These are phyloP conservation scores for Drosophila funebris DNA, from an alignment of 1,140 invertebrate species.

Conservation along the genomic window DNA sequence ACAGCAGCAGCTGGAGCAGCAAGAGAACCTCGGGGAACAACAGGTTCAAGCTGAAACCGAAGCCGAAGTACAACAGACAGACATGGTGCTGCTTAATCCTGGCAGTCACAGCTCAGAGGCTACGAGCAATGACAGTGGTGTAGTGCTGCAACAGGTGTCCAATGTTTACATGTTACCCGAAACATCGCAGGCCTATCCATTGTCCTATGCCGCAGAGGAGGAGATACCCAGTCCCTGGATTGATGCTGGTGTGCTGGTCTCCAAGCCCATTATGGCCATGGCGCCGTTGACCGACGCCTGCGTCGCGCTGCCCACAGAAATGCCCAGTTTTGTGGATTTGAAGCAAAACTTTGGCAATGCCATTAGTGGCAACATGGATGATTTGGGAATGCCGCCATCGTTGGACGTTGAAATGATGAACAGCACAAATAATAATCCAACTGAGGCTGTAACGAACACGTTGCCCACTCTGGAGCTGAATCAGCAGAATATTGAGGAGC, in stretches of 20 bases:
- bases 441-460: not conserved
- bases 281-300: constrained; percentile 78
- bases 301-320: constrained; percentile 87
- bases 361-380: constrained; percentile 51
- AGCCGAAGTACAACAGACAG: constrained; percentile 23
- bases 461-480: constrained; percentile 63
- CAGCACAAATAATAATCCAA: not conserved
- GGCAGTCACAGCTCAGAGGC: constrained; percentile 56
- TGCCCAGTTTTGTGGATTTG: constrained; percentile 88
- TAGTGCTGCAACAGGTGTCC: constrained; percentile 49
- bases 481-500: constrained; percentile 72
- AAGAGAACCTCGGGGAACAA: constrained; percentile 11
- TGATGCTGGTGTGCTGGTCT: constrained; percentile 87
- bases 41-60: not conserved
- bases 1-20: constrained; percentile 10
- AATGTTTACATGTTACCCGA: constrained; percentile 71
- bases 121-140: constrained; percentile 65
- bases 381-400: constrained; percentile 7
- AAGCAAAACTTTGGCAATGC: constrained; percentile 62
- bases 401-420: constrained; percentile 50
- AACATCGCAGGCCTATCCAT: constrained; percentile 87
- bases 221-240: constrained; percentile 89
- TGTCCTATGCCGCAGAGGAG: constrained; percentile 89
- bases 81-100: constrained; percentile 53
- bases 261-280: constrained; percentile 79